Evolutionary conservation across 2,797 vertebrate species (phyloP).

Genomic region (Champsocephalus esox): DNA sequence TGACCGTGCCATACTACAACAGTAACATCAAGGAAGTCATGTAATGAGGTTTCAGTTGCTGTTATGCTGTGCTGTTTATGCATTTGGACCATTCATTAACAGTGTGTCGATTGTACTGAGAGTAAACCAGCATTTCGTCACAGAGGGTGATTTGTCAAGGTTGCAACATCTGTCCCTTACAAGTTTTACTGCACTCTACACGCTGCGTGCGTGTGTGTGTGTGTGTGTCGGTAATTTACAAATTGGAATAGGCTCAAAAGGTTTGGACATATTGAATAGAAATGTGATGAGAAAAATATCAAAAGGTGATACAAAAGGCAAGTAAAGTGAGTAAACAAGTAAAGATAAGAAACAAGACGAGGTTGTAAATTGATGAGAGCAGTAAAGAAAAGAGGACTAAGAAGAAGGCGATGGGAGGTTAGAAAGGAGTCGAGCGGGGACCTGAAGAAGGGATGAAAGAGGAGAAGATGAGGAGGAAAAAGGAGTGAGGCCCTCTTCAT

Average conservation of each 20-base stretch:
- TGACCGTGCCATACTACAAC: conserved; percentile 83
- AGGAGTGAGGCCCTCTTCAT: conserved; percentile 94
- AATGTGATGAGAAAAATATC: not conserved
- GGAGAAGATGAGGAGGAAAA: conserved; percentile 72
- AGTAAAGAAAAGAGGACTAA: conserved; percentile 5
- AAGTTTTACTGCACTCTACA: conserved; percentile 92
- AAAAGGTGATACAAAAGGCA: not conserved
- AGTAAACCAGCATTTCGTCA: conserved; percentile 98
- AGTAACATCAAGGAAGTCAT: conserved; percentile 87
- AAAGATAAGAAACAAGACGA: not conserved
- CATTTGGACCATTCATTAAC: conserved; percentile 94
- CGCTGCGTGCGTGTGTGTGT: conserved; percentile 46
- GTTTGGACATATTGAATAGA: not conserved
- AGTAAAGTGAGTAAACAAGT: conserved; percentile 9
- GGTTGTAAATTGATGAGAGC: not conserved
- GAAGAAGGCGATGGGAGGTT: conserved; percentile 44
- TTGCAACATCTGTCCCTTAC: conserved; percentile 97
- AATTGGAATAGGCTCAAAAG: conserved; percentile 31
- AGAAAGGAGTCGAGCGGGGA: conserved; percentile 49
- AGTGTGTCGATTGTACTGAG: conserved; percentile 95
- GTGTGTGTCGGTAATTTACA: conserved; percentile 33
- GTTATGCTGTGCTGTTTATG: conserved; percentile 79
- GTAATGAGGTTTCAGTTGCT: conserved; percentile 88
- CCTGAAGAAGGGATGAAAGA: conserved; percentile 69
- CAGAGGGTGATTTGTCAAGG: conserved; percentile 95